Base-by-base conservation (phyloP, 2,797 vertebrate genomes). In the Lutjanus campechanus region DNA sequence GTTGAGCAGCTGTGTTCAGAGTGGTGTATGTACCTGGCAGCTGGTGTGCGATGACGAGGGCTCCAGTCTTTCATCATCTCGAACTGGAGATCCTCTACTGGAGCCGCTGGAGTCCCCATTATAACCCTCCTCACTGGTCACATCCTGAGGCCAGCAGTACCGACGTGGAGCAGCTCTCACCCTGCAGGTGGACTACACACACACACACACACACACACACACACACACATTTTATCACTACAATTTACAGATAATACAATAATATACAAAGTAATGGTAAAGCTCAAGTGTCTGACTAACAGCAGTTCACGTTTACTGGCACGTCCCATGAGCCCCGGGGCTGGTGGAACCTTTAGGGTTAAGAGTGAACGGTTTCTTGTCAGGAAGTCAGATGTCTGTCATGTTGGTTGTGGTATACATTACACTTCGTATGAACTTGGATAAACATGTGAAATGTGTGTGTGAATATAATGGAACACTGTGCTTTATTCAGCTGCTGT, bases 61-160 rank as follows among this genome's bases (percentile, higher is more conserved):
- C 10, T 88, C 66, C 20, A 80, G 71, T 51, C 86, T 82, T 7
- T 92, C 84, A 7, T 91, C 86, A 7, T 91, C 86, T 67, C 76
- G 81, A 22, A 84, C 74, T 15, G 90, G 88, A 3, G 94, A 94
- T 20, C 84, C 89, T 81, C 76, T 60, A 69, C 91, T 94, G 55
- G 91, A 93, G n/a, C 81, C 82, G 1, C 88, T 92, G 25, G 90
- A 92, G 85, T 92, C 91, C 11, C 92, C 83, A 62, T 82, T 60
- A 89, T 83, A 88, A 11, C 91, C 92, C 43, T 96, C 95, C 36
- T 93, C 95, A 49, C 87, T 93, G 0, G 85, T 87, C 65, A 93
- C 90, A 73, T 96, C 96, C 84, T 90, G 90, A 71, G 95, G 94
- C 88, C 97, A 96, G 88, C 96, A 96, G 86, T 96, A 95, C 77